A percentile compares a stretch with the other conserved stretches of the same genome.
Conservation (phyloP, 2,888 invertebrate genomes). For the Andricus curvator region DNA sequence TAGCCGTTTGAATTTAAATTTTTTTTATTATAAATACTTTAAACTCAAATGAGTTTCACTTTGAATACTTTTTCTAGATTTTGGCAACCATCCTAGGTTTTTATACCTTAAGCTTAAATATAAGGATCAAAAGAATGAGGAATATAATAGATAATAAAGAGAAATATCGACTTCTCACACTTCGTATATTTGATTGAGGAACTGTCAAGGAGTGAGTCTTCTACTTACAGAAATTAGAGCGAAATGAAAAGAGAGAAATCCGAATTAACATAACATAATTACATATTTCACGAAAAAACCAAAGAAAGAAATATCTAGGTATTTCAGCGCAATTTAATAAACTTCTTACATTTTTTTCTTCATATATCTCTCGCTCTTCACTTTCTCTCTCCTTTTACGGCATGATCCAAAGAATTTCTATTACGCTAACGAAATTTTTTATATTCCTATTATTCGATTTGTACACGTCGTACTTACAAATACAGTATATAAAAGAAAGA, state of each 20-base stretch:
- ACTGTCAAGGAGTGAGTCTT: slow-evolving; percentile 57
- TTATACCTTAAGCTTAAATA: slow-evolving; percentile 15
- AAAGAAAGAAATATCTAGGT: slow-evolving; percentile 44
- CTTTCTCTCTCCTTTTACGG: slow-evolving; percentile 55
- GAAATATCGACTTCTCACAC: slow-evolving; percentile 51
- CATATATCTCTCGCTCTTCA: slow-evolving; percentile 41
- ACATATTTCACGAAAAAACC: slow-evolving; percentile 41
- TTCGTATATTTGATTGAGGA: slow-evolving; percentile 69
- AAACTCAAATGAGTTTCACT: too few species aligned
- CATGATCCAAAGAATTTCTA: slow-evolving; percentile 72
- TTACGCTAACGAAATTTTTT: slow-evolving; percentile 51
- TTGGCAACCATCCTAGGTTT: background rate
- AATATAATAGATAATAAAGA: slow-evolving; percentile 39
- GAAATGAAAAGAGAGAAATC: slow-evolving; percentile 45
- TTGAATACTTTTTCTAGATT: too few species aligned
- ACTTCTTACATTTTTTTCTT: slow-evolving; percentile 44
- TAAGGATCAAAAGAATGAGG: slow-evolving; percentile 34
- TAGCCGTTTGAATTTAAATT: background rate
- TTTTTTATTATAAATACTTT: too few species aligned
- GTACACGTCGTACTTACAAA: slow-evolving; percentile 46
- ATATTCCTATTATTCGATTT: slow-evolving; percentile 49
- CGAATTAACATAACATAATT: slow-evolving; percentile 39
- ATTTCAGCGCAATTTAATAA: slow-evolving; percentile 49
- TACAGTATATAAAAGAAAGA: background rate
- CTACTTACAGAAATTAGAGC: slow-evolving; percentile 49